Percentiles rank a stretch among this genome's conserved stretches.
phyloP scores from a whole-genome alignment of 2,113 vertebrate genomes.

The Morone chrysops region DNA sequence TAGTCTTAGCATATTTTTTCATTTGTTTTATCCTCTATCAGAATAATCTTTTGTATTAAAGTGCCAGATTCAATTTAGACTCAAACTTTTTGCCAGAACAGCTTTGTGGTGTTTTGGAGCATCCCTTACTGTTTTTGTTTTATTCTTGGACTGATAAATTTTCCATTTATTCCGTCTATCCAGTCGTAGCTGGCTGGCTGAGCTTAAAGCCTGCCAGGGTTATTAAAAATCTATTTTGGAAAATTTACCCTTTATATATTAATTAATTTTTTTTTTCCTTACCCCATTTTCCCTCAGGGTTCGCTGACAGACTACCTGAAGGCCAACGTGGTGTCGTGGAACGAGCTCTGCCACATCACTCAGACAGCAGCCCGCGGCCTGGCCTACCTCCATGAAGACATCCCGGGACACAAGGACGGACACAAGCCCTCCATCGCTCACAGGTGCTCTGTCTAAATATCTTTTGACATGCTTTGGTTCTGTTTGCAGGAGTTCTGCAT shows the following conservation, averaged over 20 bases:
- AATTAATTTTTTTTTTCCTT: not conserved
- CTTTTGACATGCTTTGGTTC: too few species aligned
- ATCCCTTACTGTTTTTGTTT: too few species aligned
- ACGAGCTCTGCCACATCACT: slow-evolving; percentile 95
- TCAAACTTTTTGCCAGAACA: too few species aligned
- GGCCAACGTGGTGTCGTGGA: slow-evolving; percentile 97
- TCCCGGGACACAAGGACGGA: slow-evolving; percentile 95
- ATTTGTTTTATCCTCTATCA: too few species aligned
- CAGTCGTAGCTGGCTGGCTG: not conserved
- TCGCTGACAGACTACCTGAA: slow-evolving; percentile 97
- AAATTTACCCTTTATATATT: not conserved
- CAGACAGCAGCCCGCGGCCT: slow-evolving; percentile 94
- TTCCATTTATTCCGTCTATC: not conserved
- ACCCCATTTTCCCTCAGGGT: slow-evolving; percentile 82
- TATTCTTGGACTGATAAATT: not conserved
- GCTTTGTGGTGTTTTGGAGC: too few species aligned
- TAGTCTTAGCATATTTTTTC: too few species aligned
- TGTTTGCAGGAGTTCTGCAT: too few species aligned
- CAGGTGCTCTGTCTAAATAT: slow-evolving; percentile 79
- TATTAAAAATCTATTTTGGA: not conserved
- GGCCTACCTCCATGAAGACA: slow-evolving; percentile 98
- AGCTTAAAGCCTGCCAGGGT: not conserved
- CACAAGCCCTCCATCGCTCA: slow-evolving; percentile 98
- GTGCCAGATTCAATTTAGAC: too few species aligned
- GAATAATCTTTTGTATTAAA: too few species aligned